Evolutionary conservation across 1,140 invertebrate species (phyloP), one percentile per base, ranked within the genome.

Genomic region (Aphelinus atriplicis): DNA sequence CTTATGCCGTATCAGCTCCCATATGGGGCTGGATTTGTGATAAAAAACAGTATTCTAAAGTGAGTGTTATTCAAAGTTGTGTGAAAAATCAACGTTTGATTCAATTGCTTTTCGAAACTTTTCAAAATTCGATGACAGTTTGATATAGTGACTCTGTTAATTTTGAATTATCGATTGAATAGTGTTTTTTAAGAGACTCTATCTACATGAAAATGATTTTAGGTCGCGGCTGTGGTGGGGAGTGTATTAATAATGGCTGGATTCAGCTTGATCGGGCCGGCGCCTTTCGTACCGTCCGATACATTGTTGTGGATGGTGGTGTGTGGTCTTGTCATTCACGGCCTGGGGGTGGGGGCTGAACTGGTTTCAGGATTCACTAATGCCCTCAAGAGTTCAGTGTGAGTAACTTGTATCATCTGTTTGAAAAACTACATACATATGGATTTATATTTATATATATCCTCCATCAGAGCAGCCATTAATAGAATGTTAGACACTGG

Each of bases 341-440:
- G 94, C 1, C 82, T 95, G 51, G 94, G 95, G 6, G 92, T 95
- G 82, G 91, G 93, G n/a, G 93, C 94, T 9, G 92, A 94, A 80
- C 86, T 95, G 46, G 94, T 96, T n/a, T 92, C 94, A 1, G 94
- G 93, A 9, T 96, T 95, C 82, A 91, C 94, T 9, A 94, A 95
- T 83, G 93, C 93, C n/a, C 87, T 96, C 1, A 89, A 90, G 74
- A 94, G 92, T 42, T 90, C 93, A 1, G 90, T 95, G 93, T 93
- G 89, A 89, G 90, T 26, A 26, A 26, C 26, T 26, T 26, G 0
- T 26, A 26, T 26, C 26, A 26, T 26, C 26, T 26, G 26, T 26
- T 26, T 26, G 26, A 26, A 26, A 26, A 26, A 26, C 26, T 26
- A 26, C 26, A 26, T 26, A 26, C 26, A 26, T 26, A 26, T 26